Evolutionary conservation across 2,113 vertebrate species (phyloP).

Genomic region (Percopsis transmontana): DNA sequence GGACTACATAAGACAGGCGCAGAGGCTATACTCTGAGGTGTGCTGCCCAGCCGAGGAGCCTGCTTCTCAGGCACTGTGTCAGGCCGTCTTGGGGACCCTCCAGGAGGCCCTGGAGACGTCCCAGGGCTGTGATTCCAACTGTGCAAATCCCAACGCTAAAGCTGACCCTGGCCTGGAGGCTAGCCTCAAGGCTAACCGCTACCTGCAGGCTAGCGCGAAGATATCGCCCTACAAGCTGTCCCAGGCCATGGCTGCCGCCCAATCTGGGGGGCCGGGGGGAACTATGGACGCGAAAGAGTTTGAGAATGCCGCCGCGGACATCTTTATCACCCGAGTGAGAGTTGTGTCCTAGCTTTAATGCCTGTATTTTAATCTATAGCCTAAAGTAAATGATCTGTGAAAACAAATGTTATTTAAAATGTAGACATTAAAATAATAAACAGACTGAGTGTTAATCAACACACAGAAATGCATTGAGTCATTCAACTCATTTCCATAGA

Average conservation of each 20-base stretch:
- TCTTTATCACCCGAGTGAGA: constrained; percentile 89
- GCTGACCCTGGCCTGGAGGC: constrained; percentile 76
- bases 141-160: constrained; percentile 41
- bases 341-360: constrained; percentile 74
- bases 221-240: constrained; percentile 86
- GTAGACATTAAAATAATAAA: background rate
- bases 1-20: constrained; percentile 86
- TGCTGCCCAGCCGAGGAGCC: constrained; percentile 69
- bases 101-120: constrained; percentile 82
- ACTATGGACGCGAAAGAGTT: constrained; percentile 90
- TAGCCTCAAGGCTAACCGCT: constrained; percentile 65
- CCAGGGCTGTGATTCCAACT: constrained; percentile 44
- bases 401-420: background rate
- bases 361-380: background rate
- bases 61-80: constrained; percentile 77
- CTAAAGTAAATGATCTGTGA: background rate
- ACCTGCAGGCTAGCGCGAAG: constrained; percentile 88
- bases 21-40: constrained; percentile 83
- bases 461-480: background rate
- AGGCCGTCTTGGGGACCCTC: constrained; percentile 84
- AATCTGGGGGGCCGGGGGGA: constrained; percentile 54
- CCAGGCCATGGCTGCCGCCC: constrained; percentile 81
- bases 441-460: background rate
- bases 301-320: constrained; percentile 83
- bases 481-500: background rate